Evolutionary conservation across 2,888 invertebrate species (phyloP).

Genomic region (Andrena bucephala): DNA sequence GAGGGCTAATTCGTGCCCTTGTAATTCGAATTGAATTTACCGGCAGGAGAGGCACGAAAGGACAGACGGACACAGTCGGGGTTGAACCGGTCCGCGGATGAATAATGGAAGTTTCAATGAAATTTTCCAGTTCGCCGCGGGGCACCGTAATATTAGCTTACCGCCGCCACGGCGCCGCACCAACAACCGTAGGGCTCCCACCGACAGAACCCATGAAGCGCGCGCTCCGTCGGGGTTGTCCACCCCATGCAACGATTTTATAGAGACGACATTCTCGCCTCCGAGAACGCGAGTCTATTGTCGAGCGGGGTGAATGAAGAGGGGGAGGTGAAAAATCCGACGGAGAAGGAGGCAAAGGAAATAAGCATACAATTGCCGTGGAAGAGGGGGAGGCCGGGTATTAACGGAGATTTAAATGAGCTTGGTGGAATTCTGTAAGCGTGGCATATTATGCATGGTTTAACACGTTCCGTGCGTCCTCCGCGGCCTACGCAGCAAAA

Average conservation of each 20-base stretch:
- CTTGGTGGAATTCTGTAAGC: neutral
- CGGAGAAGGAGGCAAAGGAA: conserved; percentile 6
- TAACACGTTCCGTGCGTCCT: too few species aligned
- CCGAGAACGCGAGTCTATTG: conserved; percentile 53
- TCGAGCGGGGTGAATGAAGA: neutral
- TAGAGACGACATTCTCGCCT: conserved; percentile 63
- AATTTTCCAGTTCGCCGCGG: conserved; percentile 84
- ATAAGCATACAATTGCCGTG: conserved; percentile 30
- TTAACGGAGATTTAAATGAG: conserved; percentile 15
- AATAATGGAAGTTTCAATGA: conserved; percentile 85
- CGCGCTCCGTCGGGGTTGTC: conserved; percentile 49
- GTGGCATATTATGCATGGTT: too few species aligned
- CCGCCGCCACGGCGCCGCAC: conserved; percentile 75
- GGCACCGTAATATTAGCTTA: conserved; percentile 84
- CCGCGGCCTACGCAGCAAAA: too few species aligned
- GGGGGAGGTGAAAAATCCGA: conserved; percentile 16
- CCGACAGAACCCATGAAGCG: conserved; percentile 58
- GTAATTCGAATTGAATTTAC: conserved; percentile 80
- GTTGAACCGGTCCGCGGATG: conserved; percentile 73
- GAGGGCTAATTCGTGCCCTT: conserved; percentile 78
- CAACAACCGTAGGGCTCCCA: conserved; percentile 60
- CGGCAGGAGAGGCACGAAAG: conserved; percentile 59
- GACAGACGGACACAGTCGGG: conserved; percentile 52
- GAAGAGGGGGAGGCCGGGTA: conserved; percentile 11
- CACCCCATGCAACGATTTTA: conserved; percentile 61